Evolutionary conservation across 2,113 vertebrate species (phyloP).

Genomic region (Tapirus terrestris): DNA sequence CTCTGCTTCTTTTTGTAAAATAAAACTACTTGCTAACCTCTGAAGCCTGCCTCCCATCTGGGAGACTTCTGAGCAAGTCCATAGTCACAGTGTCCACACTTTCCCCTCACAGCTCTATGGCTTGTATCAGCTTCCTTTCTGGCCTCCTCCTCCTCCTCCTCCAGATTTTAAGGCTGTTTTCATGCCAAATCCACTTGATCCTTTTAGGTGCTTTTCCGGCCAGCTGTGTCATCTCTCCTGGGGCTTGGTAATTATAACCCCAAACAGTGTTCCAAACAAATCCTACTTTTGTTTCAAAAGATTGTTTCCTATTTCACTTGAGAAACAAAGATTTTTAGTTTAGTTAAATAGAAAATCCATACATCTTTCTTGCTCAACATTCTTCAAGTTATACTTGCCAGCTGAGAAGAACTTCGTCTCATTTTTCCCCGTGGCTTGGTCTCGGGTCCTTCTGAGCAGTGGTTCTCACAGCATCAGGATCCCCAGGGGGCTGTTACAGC

Average conservation of each 20-base stretch:
- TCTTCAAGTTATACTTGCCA: neutral
- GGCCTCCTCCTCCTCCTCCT: fast-evolving
- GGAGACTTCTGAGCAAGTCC: neutral
- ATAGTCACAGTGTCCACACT: fast-evolving
- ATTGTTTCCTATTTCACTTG: neutral
- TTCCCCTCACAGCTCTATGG: neutral
- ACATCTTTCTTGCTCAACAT: neutral
- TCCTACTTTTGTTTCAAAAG: neutral
- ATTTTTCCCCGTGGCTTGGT: neutral
- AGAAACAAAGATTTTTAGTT: neutral
- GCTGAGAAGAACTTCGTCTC: neutral
- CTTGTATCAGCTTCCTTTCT: neutral
- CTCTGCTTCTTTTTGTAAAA: neutral
- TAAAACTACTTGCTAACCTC: neutral
- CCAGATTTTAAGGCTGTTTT: neutral
- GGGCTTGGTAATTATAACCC: neutral
- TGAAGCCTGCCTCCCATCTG: neutral
- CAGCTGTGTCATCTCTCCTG: neutral
- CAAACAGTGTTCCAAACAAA: neutral
- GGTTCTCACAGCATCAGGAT: neutral
- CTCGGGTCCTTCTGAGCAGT: too few relatives aligned
- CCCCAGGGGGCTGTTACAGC: too few relatives aligned
- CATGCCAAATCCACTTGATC: neutral
- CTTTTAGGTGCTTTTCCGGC: neutral
- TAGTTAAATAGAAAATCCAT: neutral